phyloP scores from a whole-genome alignment of 1,140 invertebrate genomes.

The Chironomus striatipennis region DNA sequence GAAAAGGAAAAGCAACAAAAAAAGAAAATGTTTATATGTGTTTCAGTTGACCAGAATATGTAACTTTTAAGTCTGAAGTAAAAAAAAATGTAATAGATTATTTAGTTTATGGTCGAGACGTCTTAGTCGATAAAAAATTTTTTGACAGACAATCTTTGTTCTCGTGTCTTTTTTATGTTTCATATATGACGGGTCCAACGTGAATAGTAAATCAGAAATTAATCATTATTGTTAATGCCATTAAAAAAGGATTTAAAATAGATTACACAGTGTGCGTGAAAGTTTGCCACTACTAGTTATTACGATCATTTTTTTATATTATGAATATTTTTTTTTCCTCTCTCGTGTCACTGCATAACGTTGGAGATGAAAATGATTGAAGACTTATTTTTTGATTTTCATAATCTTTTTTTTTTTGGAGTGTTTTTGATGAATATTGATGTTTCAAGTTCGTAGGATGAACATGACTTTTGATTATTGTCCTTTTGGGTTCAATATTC shows the following conservation, averaged over 20 bases:
- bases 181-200: not conserved
- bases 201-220: conserved; percentile 1
- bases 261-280: not conserved
- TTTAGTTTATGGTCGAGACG: not conserved
- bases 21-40: not conserved
- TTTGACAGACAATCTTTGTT: conserved; percentile 1
- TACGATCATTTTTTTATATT: not conserved
- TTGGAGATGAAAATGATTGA: too few relatives aligned
- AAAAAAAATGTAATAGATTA: not conserved
- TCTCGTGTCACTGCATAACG: too few relatives aligned
- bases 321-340: too few relatives aligned
- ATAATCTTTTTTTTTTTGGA: too few relatives aligned
- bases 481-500: too few relatives aligned
- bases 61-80: not conserved
- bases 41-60: not conserved
- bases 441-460: too few relatives aligned
- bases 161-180: not conserved
- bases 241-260: not conserved
- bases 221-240: conserved; percentile 14
- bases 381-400: too few relatives aligned
- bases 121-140: not conserved
- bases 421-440: too few relatives aligned
- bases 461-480: too few relatives aligned
- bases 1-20: too few relatives aligned
- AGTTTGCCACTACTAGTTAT: not conserved